phyloP scores from a whole-genome alignment of 2,888 invertebrate species.

The Melanargia galathea region DNA sequence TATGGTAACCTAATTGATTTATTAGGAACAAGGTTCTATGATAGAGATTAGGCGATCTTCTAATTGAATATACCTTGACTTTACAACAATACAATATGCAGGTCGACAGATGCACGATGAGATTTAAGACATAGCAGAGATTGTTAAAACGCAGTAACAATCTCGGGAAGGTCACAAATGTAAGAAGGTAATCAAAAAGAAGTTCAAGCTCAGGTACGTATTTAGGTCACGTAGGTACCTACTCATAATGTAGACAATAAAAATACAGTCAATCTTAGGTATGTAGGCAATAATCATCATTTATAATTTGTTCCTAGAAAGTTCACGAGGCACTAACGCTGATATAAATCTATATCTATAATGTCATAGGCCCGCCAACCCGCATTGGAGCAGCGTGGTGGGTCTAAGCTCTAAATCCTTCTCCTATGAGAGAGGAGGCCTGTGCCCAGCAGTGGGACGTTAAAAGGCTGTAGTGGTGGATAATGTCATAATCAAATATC shows the following conservation, averaged over 20 bases:
- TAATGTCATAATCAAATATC: too few species aligned
- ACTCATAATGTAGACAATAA: too few species aligned
- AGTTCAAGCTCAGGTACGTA: too few species aligned
- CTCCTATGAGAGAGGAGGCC: too few species aligned
- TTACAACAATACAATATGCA: conserved; percentile 16
- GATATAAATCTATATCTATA: not conserved
- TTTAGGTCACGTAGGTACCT: too few species aligned
- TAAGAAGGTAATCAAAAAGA: too few species aligned
- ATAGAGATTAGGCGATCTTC: conserved; percentile 28
- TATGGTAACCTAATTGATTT: not conserved
- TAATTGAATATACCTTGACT: conserved; percentile 23
- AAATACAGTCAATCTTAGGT: too few species aligned
- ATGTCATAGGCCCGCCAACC: too few species aligned
- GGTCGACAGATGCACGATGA: conserved; percentile 8
- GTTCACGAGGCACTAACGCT: not conserved
- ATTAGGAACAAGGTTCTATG: conserved; percentile 32
- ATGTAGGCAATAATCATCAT: conserved; percentile 18
- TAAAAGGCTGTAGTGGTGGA: too few species aligned
- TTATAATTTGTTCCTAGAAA: conserved; percentile 5
- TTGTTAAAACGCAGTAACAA: conserved; percentile 30
- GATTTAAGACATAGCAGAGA: conserved; percentile 23
- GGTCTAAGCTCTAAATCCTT: too few species aligned
- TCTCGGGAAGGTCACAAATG: conserved; percentile 23
- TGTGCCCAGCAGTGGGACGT: too few species aligned
- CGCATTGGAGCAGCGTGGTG: too few species aligned